A percentile compares a stretch with the other conserved stretches of the same genome.
Evolutionary conservation across 2,797 vertebrate species (phyloP).

Genomic region (Epinephelus awoara): DNA sequence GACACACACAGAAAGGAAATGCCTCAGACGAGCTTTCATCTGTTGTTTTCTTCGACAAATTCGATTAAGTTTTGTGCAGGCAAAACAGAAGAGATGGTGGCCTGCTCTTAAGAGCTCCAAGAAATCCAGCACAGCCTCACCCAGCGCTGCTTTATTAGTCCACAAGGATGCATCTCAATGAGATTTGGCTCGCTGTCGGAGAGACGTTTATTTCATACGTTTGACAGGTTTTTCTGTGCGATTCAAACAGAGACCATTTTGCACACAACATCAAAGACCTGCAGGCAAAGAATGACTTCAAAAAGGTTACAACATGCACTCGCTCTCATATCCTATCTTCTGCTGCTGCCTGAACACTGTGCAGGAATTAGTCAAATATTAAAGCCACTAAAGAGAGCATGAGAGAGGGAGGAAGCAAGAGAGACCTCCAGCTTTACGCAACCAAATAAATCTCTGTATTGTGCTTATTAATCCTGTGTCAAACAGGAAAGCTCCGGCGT

Average conservation of each 20-base stretch:
- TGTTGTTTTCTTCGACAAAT: constrained; percentile 79
- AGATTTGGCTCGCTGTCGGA: constrained; percentile 22
- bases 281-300: constrained; percentile 44
- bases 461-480: constrained; percentile 83
- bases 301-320: constrained; percentile 38
- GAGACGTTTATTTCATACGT: constrained; percentile 44
- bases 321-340: constrained; percentile 13
- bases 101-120: constrained; percentile 65
- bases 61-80: constrained; percentile 73
- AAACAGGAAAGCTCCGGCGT: constrained; percentile 73
- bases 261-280: constrained; percentile 53
- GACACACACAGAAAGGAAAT: constrained; percentile 59
- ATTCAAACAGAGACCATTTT: constrained; percentile 22
- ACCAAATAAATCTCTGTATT: constrained; percentile 78
- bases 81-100: constrained; percentile 67
- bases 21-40: constrained; percentile 79
- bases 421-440: constrained; percentile 52
- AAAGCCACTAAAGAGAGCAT: constrained; percentile 41
- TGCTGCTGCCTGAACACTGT: constrained; percentile 14
- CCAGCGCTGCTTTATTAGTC: constrained; percentile 56
- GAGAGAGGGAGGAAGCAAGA: constrained; percentile 38
- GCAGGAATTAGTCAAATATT: constrained; percentile 62
- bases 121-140: constrained; percentile 50
- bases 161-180: constrained; percentile 53
- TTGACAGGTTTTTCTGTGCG: constrained; percentile 28